These are phyloP conservation scores for Gymnothorax reevesii DNA, from an alignment of 2,797 vertebrate species.

Conservation along the genomic window DNA sequence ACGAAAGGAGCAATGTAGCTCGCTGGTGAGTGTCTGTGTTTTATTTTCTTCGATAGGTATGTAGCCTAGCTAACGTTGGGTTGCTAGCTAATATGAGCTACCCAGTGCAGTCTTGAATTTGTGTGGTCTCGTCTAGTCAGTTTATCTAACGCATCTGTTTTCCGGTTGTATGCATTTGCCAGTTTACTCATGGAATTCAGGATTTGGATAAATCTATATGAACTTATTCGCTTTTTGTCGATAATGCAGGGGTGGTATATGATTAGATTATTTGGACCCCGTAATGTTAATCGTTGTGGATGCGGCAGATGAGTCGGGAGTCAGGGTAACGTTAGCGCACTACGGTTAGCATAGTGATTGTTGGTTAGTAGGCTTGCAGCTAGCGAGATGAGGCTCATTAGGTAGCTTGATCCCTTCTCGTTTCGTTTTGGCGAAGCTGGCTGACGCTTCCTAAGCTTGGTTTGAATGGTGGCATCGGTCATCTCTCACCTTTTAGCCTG, in stretches of 20 bases:
- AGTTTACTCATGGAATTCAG: not conserved
- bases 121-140: too few species aligned
- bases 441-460: not conserved
- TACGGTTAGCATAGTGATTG: not conserved
- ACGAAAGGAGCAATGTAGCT: constrained; percentile 15
- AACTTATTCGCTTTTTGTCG: not conserved
- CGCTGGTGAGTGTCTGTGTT: not conserved
- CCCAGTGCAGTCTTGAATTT: too few species aligned
- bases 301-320: not conserved
- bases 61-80: not conserved
- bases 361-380: not conserved
- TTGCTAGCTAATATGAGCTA: not conserved
- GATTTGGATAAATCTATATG: not conserved
- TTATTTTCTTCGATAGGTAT: not conserved
- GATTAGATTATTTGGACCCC: not conserved
- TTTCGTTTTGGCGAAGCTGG: not conserved
- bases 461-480: not conserved
- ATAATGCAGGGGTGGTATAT: not conserved
- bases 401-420: not conserved
- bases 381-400: not conserved
- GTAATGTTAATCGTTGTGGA: not conserved
- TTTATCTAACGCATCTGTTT: too few species aligned
- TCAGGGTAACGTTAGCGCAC: not conserved
- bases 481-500: not conserved
- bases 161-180: too few species aligned